Conservation (phyloP, 2,797 vertebrate species). For the Meda fulgida region DNA sequence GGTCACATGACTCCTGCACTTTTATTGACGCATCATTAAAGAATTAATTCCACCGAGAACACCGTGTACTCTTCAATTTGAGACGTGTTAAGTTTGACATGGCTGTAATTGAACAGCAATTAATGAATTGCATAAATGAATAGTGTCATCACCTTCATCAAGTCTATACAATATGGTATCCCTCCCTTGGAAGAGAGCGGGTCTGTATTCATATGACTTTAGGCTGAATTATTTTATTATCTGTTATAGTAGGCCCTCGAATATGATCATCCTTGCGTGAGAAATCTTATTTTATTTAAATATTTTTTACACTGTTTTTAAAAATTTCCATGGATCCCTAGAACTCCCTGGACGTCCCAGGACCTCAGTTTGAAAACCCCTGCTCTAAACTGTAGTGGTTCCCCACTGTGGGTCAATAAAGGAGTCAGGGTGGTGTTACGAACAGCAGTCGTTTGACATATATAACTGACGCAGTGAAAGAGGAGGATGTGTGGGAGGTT, state of each 20-base stretch:
- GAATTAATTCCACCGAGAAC: conserved; percentile 38
- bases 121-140: conserved; percentile 46
- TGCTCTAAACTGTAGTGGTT: neutral
- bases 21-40: conserved; percentile 53
- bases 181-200: neutral
- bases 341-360: too few species aligned
- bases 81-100: conserved; percentile 31
- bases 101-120: conserved; percentile 53
- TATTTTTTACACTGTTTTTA: neutral
- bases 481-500: conserved; percentile 10
- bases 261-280: neutral
- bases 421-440: neutral
- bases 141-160: conserved; percentile 36
- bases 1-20: conserved; percentile 34
- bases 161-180: conserved; percentile 21
- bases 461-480: conserved; percentile 16
- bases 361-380: neutral
- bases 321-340: neutral
- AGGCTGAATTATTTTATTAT: conserved; percentile 18
- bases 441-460: conserved; percentile 11
- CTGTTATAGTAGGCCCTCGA: neutral
- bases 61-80: conserved; percentile 47
- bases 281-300: neutral
- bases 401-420: conserved; percentile 4
- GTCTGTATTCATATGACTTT: neutral